Evolutionary conservation across 2,113 vertebrate genomes (phyloP), one percentile per base, ranked within the genome.

Genomic region (Hippocampus zosterae): DNA sequence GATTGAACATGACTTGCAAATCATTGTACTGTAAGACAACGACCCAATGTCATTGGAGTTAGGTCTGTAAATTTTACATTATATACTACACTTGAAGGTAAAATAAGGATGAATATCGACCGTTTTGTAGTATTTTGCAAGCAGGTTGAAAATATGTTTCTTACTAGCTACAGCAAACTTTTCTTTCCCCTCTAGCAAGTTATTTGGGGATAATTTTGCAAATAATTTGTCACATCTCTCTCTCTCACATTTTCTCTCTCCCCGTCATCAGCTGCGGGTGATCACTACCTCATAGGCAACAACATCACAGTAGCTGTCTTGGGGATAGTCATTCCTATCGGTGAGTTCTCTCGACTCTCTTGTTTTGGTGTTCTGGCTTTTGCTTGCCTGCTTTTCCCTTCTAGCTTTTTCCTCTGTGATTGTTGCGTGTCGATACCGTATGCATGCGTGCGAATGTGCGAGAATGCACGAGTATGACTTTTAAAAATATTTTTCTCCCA

Each of bases 221-320:
- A n/a, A 55, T 41, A 79, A 81, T 70, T 59, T 77, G 16, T 64
- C 77, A 65, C 33, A 44, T 69, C 65, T 40, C 42, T 79, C 65
- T 71, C 11, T 76, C 9, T 70, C 19, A 8, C 27, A 65, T 72
- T 75, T 11, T 55, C 5, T 72, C 9, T 73, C 13, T 67, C 5
- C 79, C 21, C 84, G 84, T 85, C 23, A 62, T 76, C 91, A 96
- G 95, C 95, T 87, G 93, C 92, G 15, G 94, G 93, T 69, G 92
- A 93, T 76, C 94, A 89, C 40, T 89, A 92, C 87, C 92, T 94
- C 77, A 93, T 97, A 63, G 94, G 93, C 77, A 97, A 95, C 76
- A 95, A 96, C 41, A 94, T 96, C 82, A 96, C 96, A 33, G 94
- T 96, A 61, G 96, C 96, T 48, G 92, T 96, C 70, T 89, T 98